Evolutionary conservation across 2,888 invertebrate species (phyloP), one percentile per base, ranked within the genome.

Genomic region (Phytoseiulus persimilis): DNA sequence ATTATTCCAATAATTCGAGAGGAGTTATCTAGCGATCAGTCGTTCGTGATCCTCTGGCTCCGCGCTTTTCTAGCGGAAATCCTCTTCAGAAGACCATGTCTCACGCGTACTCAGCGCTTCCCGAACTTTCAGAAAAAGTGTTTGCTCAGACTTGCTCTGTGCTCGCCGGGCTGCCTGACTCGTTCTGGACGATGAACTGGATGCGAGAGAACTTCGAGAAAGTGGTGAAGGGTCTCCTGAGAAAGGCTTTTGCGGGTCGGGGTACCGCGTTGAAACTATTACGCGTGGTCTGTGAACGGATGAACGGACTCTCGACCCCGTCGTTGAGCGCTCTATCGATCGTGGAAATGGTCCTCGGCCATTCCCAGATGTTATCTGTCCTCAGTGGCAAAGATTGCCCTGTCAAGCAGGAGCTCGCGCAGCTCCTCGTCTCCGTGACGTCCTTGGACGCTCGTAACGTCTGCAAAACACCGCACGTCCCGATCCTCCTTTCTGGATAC

Each of bases 401-500:
- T 6, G 23, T 87, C 11, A 87, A 87, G 93, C 94, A 94, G 14
- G 94, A 95, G 91, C 92, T 96, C 83, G 92, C 96, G 83, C 94
- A 95, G 91, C 93, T 96, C 90, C 92, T 96, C 45, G 94, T 94
- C 91, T 93, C 93, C 14, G 92, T 97, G 90, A 94, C 95, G 46
- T 93, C 93, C 46, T 94, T 94, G 91, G 95, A 95, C 18, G 33
- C 39, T 3, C 87, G 32, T 1, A 32, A 87, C 45, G 87, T 87
- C 6, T 87, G 87, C 33, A 87, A 87, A 87, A 87, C 87, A n/a
- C 87, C 94, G 90, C 96, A 96, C 91, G 94, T 96, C 90, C 95
- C 96, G 0, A 94, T 96, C 0, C 94, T 95, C 91, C 93, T 97
- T 90, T 95, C 96, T 18, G 95, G 96, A 0, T 97, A 97, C 92